phyloP scores from a whole-genome alignment of 2,888 invertebrate species.

The Agonum fuliginosum region DNA sequence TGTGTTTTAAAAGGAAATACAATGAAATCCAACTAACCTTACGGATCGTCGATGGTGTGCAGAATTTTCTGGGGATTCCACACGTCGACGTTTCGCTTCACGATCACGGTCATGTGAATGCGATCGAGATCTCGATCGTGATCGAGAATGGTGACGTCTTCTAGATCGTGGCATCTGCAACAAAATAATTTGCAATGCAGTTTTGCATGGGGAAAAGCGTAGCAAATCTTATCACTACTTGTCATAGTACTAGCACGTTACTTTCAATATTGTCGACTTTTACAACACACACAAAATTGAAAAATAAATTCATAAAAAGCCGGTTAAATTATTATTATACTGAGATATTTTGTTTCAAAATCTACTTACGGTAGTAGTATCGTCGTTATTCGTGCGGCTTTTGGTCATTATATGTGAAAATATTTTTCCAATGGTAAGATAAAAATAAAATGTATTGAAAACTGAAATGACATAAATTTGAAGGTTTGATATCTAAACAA shows the following conservation, averaged over 20 bases:
- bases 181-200: constrained; percentile 48
- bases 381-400: neutral
- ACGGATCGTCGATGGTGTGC: constrained; percentile 76
- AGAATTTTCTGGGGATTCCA: constrained; percentile 79
- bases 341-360: no score
- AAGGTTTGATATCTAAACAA: constrained; percentile 30
- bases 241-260: neutral
- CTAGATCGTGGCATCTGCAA: constrained; percentile 88
- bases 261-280: neutral
- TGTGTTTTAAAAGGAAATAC: neutral
- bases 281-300: neutral
- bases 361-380: neutral
- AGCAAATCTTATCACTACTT: constrained; percentile 42
- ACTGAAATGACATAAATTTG: constrained; percentile 40
- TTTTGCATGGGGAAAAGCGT: constrained; percentile 2
- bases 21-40: constrained; percentile 75
- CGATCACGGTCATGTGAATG: constrained; percentile 80
- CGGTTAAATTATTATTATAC: neutral
- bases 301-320: neutral
- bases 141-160: constrained; percentile 85
- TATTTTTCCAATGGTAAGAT: neutral
- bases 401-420: neutral
- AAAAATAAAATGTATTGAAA: neutral
- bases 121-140: constrained; percentile 78
- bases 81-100: constrained; percentile 83